Conservation (phyloP, 1,140 invertebrate genomes). For the Platorchestia sp. region DNA sequence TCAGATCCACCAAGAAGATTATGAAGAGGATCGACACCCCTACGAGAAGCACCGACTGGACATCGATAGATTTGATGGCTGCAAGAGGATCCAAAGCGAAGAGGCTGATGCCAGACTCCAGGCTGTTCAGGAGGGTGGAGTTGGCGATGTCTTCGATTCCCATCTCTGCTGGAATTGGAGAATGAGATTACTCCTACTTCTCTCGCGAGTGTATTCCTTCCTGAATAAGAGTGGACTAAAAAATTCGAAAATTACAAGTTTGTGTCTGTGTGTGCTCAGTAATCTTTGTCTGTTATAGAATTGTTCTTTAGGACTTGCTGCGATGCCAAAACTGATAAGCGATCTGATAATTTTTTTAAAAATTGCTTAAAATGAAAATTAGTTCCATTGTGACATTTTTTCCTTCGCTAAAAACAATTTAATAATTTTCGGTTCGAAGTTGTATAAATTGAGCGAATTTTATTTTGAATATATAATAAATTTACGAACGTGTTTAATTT, state of each 20-base stretch:
- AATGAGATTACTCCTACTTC: not conserved
- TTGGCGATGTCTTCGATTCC: constrained; percentile 1
- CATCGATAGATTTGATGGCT: constrained; percentile 23
- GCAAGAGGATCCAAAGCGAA: constrained; percentile 18
- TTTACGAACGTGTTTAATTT: no score
- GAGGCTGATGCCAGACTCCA: constrained; percentile 1
- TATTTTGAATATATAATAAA: no score
- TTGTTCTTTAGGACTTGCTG: no score
- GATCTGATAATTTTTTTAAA: no score
- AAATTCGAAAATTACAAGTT: not conserved
- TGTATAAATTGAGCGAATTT: no score
- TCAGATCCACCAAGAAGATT: constrained; percentile 42
- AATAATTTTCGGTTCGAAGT: no score
- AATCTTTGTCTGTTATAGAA: not conserved
- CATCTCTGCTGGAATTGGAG: not conserved
- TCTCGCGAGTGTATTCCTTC: not conserved
- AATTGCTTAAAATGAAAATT: no score
- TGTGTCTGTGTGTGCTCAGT: not conserved
- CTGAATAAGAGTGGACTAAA: not conserved
- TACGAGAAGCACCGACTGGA: not conserved
- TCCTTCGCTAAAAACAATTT: no score
- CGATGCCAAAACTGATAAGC: no score
- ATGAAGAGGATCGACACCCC: constrained; percentile 2
- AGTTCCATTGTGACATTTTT: no score
- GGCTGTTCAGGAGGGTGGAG: not conserved